Percentiles rank a stretch among this genome's conserved stretches.
These are phyloP conservation scores for Aphelenchoides bicaudatus DNA, from an alignment of 2,888 invertebrate species.

Conservation along the genomic window DNA sequence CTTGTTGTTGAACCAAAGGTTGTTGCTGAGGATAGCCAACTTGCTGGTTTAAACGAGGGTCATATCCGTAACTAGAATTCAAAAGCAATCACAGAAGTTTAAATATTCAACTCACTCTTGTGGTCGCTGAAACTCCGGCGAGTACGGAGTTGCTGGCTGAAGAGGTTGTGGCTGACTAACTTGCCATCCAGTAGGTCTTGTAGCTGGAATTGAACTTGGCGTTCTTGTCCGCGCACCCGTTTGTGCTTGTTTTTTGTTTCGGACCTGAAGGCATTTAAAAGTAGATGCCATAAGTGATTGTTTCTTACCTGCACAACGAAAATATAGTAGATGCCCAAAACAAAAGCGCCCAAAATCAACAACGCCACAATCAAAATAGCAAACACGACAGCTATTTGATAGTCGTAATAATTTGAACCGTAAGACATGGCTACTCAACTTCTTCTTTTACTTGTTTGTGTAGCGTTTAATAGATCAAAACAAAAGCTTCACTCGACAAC, in stretches of 20 bases:
- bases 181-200: not conserved
- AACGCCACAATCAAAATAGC: constrained; percentile 13
- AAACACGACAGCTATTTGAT: constrained; percentile 12
- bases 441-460: no score
- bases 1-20: constrained; percentile 22
- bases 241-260: not conserved
- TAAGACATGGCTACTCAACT: no score
- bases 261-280: not conserved
- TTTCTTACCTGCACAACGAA: constrained; percentile 12
- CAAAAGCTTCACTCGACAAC: no score
- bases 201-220: constrained; percentile 5
- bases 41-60: constrained; percentile 10
- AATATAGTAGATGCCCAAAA: constrained; percentile 13
- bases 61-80: constrained; percentile 16
- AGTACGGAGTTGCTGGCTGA: constrained; percentile 14
- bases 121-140: constrained; percentile 8
- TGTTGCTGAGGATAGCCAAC: constrained; percentile 21
- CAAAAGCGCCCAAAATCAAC: constrained; percentile 9
- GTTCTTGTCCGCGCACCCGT: constrained; percentile 6
- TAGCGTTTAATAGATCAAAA: no score
- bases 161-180: constrained; percentile 13
- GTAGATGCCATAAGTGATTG: not conserved
- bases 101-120: not conserved
- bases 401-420: constrained; percentile 13
- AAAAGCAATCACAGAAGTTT: not conserved